Percentiles rank a stretch among this genome's conserved stretches.
These are phyloP conservation scores for Cetonia aurata DNA, from an alignment of 2,888 invertebrate genomes.

Conservation along the genomic window DNA sequence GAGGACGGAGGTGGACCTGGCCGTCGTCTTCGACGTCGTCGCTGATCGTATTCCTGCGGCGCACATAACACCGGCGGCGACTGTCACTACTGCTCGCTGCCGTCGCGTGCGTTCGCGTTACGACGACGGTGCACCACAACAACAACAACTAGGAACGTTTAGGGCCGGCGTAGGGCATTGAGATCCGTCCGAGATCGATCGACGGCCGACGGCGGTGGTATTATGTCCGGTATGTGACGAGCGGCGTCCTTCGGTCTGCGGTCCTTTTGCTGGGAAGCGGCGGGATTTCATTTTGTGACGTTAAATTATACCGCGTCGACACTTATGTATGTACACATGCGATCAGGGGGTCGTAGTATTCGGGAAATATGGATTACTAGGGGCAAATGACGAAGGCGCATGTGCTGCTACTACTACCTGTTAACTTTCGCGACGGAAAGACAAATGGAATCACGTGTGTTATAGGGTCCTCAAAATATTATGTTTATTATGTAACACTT, in stretches of 20 bases:
- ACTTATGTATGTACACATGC: background rate
- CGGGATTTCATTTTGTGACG: slow-evolving; percentile 20
- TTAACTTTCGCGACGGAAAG: slow-evolving; percentile 17
- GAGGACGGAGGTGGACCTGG: slow-evolving; percentile 1
- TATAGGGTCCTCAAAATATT: too few relatives aligned
- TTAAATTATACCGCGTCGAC: slow-evolving; percentile 7
- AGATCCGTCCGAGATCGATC: slow-evolving; percentile 12
- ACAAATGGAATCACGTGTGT: too few relatives aligned
- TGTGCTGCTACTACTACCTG: slow-evolving; percentile 35
- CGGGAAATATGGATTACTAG: slow-evolving; percentile 49
- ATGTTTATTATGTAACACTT: too few relatives aligned
- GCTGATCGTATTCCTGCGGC: slow-evolving; percentile 3
- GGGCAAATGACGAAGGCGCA: slow-evolving; percentile 41
- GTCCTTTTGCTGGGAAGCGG: slow-evolving; percentile 4
- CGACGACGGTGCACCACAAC: background rate
- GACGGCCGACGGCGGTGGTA: background rate
- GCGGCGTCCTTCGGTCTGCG: too few relatives aligned
- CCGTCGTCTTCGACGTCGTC: slow-evolving; percentile 3
- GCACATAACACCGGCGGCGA: slow-evolving; percentile 26
- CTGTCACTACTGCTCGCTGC: slow-evolving; percentile 8
- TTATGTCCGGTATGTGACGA: too few relatives aligned
- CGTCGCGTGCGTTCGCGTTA: slow-evolving; percentile 1
- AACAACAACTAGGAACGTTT: too few relatives aligned
- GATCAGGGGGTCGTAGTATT: slow-evolving; percentile 35
- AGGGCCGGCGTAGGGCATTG: background rate